Percentiles rank a stretch among this genome's conserved stretches.
phyloP scores from a whole-genome alignment of 2,888 invertebrate species.

The Halocaridina rubra region DNA sequence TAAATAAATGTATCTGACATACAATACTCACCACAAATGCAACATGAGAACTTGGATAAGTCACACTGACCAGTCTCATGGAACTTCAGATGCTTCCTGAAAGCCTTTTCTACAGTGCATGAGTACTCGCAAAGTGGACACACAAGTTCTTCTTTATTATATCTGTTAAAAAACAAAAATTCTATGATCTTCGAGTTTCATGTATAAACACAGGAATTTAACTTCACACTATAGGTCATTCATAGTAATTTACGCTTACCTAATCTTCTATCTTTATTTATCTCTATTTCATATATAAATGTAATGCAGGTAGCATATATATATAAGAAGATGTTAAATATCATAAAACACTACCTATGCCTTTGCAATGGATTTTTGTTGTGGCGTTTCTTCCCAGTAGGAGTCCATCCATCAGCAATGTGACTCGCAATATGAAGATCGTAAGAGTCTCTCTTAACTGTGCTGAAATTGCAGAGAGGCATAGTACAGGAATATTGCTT shows the following conservation, averaged over 20 bases:
- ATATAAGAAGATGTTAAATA: too few species aligned
- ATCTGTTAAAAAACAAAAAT: slow-evolving; percentile 68
- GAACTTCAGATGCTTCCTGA: slow-evolving; percentile 71
- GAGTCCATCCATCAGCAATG: slow-evolving; percentile 70
- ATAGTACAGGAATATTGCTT: slow-evolving; percentile 67
- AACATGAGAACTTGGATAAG: slow-evolving; percentile 71
- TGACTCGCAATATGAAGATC: slow-evolving; percentile 70
- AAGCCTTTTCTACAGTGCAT: slow-evolving; percentile 73
- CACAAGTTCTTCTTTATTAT: slow-evolving; percentile 73
- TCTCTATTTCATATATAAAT: too few species aligned
- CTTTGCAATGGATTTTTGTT: slow-evolving; percentile 69
- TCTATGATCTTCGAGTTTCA: too few species aligned
- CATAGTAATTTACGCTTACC: too few species aligned
- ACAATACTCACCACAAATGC: slow-evolving; percentile 69
- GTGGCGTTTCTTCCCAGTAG: slow-evolving; percentile 70
- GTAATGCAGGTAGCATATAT: too few species aligned
- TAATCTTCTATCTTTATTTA: too few species aligned
- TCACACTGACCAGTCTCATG: slow-evolving; percentile 69
- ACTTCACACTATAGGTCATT: too few species aligned
- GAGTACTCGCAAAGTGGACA: slow-evolving; percentile 73
- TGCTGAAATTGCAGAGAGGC: slow-evolving; percentile 67
- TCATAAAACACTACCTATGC: too few species aligned
- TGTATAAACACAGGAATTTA: too few species aligned
- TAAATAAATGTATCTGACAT: too few species aligned
- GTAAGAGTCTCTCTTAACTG: slow-evolving; percentile 69